phyloP scores from a whole-genome alignment of 2,888 invertebrate species.

The Augochlorella aurata region DNA sequence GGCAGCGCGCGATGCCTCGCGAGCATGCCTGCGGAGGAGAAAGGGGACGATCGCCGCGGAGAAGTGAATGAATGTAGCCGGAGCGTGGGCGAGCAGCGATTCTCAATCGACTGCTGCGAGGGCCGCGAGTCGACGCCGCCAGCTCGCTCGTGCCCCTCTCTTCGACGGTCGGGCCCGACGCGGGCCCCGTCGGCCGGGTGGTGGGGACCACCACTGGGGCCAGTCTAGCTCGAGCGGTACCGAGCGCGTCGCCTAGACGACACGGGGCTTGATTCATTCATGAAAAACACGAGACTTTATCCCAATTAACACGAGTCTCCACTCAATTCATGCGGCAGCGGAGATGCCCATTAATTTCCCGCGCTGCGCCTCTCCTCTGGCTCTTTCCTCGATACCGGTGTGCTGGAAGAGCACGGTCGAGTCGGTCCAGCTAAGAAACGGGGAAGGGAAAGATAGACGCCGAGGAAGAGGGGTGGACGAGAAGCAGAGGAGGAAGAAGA shows the following conservation, averaged over 20 bases:
- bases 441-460: constrained; percentile 22
- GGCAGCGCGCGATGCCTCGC: constrained; percentile 49
- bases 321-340: constrained; percentile 71
- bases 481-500: constrained; percentile 15
- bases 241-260: constrained; percentile 59
- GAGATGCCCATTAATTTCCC: constrained; percentile 72
- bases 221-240: constrained; percentile 35
- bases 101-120: constrained; percentile 63
- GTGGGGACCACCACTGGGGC: not conserved
- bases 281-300: constrained; percentile 76
- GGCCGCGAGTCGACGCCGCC: not conserved
- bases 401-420: constrained; percentile 17
- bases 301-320: constrained; percentile 77
- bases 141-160: not conserved
- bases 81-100: constrained; percentile 77
- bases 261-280: constrained; percentile 73
- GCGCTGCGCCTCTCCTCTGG: constrained; percentile 48
- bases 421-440: constrained; percentile 8
- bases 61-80: constrained; percentile 78
- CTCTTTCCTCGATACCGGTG: constrained; percentile 51
- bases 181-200: not conserved
- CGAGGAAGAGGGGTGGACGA: not conserved
- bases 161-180: not conserved
- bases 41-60: constrained; percentile 64
- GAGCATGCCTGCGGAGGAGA: constrained; percentile 44